Conservation (phyloP, 2,888 invertebrate species). For the Scaeva pyrastri region DNA sequence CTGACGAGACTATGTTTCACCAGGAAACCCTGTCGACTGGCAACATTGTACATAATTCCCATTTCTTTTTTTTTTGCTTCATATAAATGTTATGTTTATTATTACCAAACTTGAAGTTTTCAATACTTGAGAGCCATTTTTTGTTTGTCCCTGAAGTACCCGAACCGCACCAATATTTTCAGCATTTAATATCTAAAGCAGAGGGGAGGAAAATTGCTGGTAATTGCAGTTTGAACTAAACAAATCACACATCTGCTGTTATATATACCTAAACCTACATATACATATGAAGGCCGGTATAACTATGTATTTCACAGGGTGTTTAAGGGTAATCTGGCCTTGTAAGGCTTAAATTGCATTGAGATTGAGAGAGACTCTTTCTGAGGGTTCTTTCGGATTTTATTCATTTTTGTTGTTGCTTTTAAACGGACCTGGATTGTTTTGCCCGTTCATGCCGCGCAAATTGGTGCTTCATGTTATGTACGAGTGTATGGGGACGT, state of each 20-base stretch:
- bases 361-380: constrained; percentile 42
- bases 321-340: constrained; percentile 62
- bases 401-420: not conserved
- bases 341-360: constrained; percentile 32
- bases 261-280: not conserved
- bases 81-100: constrained; percentile 71
- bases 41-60: constrained; percentile 59
- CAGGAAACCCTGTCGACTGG: constrained; percentile 67
- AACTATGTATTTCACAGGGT: constrained; percentile 56
- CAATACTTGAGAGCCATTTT: constrained; percentile 71
- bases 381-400: constrained; percentile 50
- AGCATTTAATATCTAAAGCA: not conserved
- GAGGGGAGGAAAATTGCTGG: constrained; percentile 64
- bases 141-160: constrained; percentile 68
- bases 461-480: constrained; percentile 66
- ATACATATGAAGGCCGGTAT: constrained; percentile 31
- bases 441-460: constrained; percentile 61
- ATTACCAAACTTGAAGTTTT: constrained; percentile 72
- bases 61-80: constrained; percentile 31
- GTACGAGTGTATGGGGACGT: not conserved
- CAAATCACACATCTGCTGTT: constrained; percentile 73
- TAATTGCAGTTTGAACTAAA: constrained; percentile 75
- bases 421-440: constrained; percentile 35
- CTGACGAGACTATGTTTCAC: constrained; percentile 28
- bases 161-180: constrained; percentile 64